A percentile compares a stretch with the other conserved stretches of the same genome.
Conservation (phyloP, 1,140 invertebrate genomes). For the Chlorops oryzae region DNA sequence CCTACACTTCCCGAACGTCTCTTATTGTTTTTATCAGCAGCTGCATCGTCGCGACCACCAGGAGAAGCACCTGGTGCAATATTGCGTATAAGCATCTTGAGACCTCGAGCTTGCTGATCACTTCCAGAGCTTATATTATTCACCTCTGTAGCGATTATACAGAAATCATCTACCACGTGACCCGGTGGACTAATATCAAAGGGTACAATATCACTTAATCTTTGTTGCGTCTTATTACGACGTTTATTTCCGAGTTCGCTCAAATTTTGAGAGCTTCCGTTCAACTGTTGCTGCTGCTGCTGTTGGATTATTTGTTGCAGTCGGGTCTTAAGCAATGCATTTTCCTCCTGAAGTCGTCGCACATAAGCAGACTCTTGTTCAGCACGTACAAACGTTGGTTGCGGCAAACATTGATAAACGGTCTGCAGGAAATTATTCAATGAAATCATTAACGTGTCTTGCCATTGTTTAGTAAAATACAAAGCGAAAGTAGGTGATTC, state of each 20-base stretch:
- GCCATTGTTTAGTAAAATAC: constrained; percentile 90
- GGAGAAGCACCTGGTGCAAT: constrained; percentile 73
- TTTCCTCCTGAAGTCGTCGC: constrained; percentile 76
- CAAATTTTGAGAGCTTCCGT: constrained; percentile 20
- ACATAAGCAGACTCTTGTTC: constrained; percentile 78
- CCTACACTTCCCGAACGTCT: constrained; percentile 43
- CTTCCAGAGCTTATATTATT: constrained; percentile 37
- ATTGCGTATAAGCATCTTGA: constrained; percentile 70
- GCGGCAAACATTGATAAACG: constrained; percentile 79
- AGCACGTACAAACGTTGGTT: constrained; percentile 75
- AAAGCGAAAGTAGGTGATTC: constrained; percentile 80
- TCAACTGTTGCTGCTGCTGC: constrained; percentile 31
- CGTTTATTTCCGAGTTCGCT: constrained; percentile 42
- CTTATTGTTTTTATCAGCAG: constrained; percentile 25
- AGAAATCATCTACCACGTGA: constrained; percentile 87
- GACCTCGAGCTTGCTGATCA: constrained; percentile 62
- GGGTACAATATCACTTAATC: constrained; percentile 53
- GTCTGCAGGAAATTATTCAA: constrained; percentile 90
- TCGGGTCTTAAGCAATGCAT: constrained; percentile 60
- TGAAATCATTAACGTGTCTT: constrained; percentile 89
- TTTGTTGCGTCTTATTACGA: constrained; percentile 51
- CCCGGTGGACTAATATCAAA: constrained; percentile 60
- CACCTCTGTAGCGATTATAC: constrained; percentile 76
- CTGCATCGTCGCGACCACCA: constrained; percentile 59
- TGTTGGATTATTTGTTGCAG: constrained; percentile 42